Evolutionary conservation across 1,140 invertebrate species (phyloP), one percentile per base, ranked within the genome.

Genomic region (Ruditapes philippinarum): DNA sequence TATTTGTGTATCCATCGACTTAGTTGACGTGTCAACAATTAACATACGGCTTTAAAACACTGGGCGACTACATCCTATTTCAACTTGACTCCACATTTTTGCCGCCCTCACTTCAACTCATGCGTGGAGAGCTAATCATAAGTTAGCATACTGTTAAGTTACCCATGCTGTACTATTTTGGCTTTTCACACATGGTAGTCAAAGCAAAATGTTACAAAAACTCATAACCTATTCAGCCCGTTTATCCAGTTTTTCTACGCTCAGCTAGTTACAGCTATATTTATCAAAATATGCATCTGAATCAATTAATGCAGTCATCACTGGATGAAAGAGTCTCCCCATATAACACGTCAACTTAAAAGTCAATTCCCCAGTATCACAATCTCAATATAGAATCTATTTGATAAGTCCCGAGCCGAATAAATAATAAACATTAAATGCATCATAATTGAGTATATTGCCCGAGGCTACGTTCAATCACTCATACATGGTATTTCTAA

Each of bases 241-340:
- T 88, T 88, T 79, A 88, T 45, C 85, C 38, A 88, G 76, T 84
- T 84, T 84, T 73, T 73, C 45, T 54, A 84, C 82, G 76, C 85
- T 65, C 31, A 62, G 74, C 25, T 79, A 40, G 38, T n/a, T 79
- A 49, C n/a, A 60, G 1, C 85, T 62, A 62, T 70, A 79, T 80
- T 65, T 80, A 79, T 74, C 54, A 65, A 42, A 51, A 51, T 45
- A 78, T 54, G 74, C 74, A 78, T 51, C 74, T 2, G 74, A 78
- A 78, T 78, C 74, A 78, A 78, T 51, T 51, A 36, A 25, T 33
- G 25, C 25, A 17, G 45, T 14, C 49, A 42, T 4, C 12, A 25
- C 33, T 57, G 54, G 54, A 57, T 57, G 19, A 70, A 70, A 38
- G 65, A 31, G 12, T 78, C 45, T 9, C 45, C 51, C 54, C 28